Evolutionary conservation across 2,888 invertebrate species (phyloP), one percentile per base, ranked within the genome.

Genomic region (Phaonia tiefii): DNA sequence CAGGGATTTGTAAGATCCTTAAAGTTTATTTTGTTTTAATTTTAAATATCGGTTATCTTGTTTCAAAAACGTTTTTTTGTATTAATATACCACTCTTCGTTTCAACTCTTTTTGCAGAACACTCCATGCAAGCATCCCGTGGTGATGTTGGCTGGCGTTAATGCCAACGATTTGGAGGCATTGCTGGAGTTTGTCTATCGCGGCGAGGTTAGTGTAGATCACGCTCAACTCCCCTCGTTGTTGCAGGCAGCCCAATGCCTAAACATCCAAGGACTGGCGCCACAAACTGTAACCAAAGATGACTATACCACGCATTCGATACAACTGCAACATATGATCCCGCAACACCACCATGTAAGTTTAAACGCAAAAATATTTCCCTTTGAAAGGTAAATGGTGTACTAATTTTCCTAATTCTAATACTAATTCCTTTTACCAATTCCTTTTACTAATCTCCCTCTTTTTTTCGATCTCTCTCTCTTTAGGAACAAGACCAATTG

Each of bases 111-210:
- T 25, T 84, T 84, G 44, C 83, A 93, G 93, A 93, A 92, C 84
- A 93, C 93, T 75, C 93, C 93, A 85, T 93, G 93, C 88, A 92
- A 93, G 84, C 93, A 93, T 91, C 93, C 93, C 42, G 93, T 93
- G 37, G 92, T 93, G n/a, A 92, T 93, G 93, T 88, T 93, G 85
- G 93, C 93, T 58, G 93, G 93, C 77, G 92, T 93, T 31, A 92
- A 92, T 84, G 93, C 93, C 60, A 92, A 92, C 83, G 93, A 93
- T 87, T 89, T 93, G 84, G 93, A 93, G 87, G 92, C 93, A n/a
- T 86, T 93, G 67, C 88, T 93, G 60, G 93, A 93, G 88, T 93
- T 93, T 89, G 93, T 93, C 56, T 93, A 93, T 85, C 91, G 93
- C 54, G 93, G 93, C 63, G 93, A 93, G 90, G 93, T 93, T 26